Evolutionary conservation across 2,797 vertebrate species (phyloP).

Genomic region (Etheostoma perlongum): DNA sequence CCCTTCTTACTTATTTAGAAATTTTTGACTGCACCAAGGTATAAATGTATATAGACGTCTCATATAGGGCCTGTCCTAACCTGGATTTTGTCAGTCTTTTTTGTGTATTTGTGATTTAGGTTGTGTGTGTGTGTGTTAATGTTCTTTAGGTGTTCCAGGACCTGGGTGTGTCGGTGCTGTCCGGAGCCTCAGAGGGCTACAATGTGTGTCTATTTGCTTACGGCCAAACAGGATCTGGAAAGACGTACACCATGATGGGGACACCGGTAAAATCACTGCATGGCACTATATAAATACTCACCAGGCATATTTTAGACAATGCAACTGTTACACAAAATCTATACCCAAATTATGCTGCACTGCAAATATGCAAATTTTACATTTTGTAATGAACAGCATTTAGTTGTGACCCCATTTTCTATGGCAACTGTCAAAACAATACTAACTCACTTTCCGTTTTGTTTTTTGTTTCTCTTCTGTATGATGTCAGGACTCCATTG

Average conservation of each 20-base stretch:
- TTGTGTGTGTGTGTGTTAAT: constrained; percentile 38
- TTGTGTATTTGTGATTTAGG: constrained; percentile 33
- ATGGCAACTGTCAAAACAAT: constrained; percentile 6
- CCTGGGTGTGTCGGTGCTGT: constrained; percentile 93
- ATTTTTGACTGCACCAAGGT: constrained; percentile 4
- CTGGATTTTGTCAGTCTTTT: constrained; percentile 8
- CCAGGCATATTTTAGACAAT: background rate
- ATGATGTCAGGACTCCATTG: constrained; percentile 88
- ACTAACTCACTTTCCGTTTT: background rate
- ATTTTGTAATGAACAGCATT: background rate
- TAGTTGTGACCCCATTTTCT: background rate
- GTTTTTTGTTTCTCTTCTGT: constrained; percentile 32
- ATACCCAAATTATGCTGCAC: background rate
- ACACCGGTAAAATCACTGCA: constrained; percentile 87
- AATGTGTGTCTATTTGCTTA: constrained; percentile 99
- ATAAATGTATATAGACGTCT: background rate
- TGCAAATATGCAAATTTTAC: background rate
- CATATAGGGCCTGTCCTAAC: too few species aligned
- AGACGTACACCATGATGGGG: constrained; percentile 99
- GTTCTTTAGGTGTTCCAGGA: constrained; percentile 94
- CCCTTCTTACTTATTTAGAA: background rate
- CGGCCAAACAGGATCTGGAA: constrained; percentile 98
- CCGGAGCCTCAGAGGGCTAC: constrained; percentile 93
- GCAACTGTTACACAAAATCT: constrained; percentile 3
- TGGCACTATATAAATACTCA: background rate